phyloP scores from a whole-genome alignment of 1,140 invertebrate species.

The Meloidogyne chitwoodi region DNA sequence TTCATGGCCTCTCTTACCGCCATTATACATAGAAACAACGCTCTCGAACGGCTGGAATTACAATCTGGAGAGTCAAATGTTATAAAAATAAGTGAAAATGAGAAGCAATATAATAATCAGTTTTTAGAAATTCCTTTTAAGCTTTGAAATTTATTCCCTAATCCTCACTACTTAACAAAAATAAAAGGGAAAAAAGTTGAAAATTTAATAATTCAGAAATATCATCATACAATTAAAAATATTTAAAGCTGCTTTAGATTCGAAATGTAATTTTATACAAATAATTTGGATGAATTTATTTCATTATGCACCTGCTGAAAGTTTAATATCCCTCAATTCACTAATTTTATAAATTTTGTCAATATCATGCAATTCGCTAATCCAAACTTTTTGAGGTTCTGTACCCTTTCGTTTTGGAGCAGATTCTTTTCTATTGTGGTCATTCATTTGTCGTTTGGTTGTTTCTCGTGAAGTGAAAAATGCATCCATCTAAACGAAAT shows the following conservation, averaged over 20 bases:
- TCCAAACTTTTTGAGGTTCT: conserved; percentile 39
- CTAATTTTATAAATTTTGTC: conserved; percentile 39
- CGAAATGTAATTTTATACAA: neutral
- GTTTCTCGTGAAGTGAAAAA: conserved; percentile 20
- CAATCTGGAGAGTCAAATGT: too few relatives aligned
- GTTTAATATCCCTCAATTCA: conserved; percentile 37
- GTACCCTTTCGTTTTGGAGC: conserved; percentile 17
- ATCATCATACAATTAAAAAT: too few relatives aligned
- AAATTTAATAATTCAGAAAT: too few relatives aligned
- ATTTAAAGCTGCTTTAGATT: neutral
- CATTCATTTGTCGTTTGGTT: conserved; percentile 2
- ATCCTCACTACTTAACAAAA: too few relatives aligned
- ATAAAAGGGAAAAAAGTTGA: too few relatives aligned
- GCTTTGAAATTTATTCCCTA: too few relatives aligned
- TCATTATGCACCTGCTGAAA: conserved; percentile 27
- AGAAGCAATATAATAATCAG: too few relatives aligned
- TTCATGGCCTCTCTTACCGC: too few relatives aligned
- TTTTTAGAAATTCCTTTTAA: too few relatives aligned
- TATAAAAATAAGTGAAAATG: too few relatives aligned
- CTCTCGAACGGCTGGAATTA: too few relatives aligned
- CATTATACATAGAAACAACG: too few relatives aligned
- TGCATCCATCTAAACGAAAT: conserved; percentile 27
- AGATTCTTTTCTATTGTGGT: neutral
- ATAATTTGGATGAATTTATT: neutral
- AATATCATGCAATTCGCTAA: conserved; percentile 40